Percentiles rank a stretch among this genome's conserved stretches.
These are phyloP conservation scores for Lomographa bimaculata DNA, from an alignment of 2,888 invertebrate genomes.

Conservation along the genomic window DNA sequence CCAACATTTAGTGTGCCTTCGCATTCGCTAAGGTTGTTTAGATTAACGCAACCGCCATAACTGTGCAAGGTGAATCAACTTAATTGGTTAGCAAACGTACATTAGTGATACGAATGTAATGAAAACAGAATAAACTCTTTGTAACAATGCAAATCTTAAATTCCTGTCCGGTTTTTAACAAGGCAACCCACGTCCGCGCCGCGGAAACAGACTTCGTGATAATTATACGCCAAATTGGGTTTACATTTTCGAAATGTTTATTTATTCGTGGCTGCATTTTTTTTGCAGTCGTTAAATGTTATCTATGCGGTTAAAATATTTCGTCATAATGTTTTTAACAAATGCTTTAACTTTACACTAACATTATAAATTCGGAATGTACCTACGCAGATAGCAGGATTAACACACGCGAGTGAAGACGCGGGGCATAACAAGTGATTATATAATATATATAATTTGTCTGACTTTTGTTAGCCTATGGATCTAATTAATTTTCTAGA, in stretches of 20 bases:
- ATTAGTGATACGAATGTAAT: conserved; percentile 28
- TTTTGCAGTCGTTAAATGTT: too few relatives aligned
- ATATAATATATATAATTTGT: too few relatives aligned
- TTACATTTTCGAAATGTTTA: conserved; percentile 1
- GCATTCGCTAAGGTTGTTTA: conserved; percentile 28
- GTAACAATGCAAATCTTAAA: conserved; percentile 21
- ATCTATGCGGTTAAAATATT: too few relatives aligned
- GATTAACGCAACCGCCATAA: conserved; percentile 29
- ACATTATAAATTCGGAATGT: too few relatives aligned
- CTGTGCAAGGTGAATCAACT: conserved; percentile 30
- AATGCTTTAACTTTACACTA: too few relatives aligned
- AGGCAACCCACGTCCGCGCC: conserved; percentile 10
- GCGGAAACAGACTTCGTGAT: conserved; percentile 13
- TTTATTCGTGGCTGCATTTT: too few relatives aligned
- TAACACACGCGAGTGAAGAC: too few relatives aligned
- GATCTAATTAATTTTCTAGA: too few relatives aligned
- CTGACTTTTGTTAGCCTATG: too few relatives aligned
- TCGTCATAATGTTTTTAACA: too few relatives aligned
- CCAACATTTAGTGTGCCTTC: conserved; percentile 19
- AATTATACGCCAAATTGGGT: conserved; percentile 5
- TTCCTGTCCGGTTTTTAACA: conserved; percentile 10
- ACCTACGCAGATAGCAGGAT: too few relatives aligned
- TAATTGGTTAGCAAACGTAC: conserved; percentile 33
- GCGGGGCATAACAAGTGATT: too few relatives aligned
- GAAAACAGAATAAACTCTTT: conserved; percentile 24